Conservation (phyloP, 1,140 invertebrate species). For the Drosophila obscura region DNA sequence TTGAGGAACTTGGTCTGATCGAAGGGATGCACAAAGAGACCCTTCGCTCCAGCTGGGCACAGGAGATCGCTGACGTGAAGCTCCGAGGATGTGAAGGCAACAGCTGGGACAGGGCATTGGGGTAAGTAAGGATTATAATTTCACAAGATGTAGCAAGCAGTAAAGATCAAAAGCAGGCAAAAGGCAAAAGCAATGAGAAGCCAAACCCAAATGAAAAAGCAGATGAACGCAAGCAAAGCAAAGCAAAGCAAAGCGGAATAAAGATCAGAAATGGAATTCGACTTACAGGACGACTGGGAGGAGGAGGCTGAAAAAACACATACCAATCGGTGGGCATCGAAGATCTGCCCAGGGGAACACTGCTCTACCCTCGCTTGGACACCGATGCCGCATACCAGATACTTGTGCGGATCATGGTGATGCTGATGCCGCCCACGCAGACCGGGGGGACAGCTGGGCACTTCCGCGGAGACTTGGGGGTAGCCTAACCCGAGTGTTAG, state of each 20-base stretch:
- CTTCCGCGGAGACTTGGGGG: not conserved
- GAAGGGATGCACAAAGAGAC: slow-evolving; percentile 86
- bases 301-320: slow-evolving; percentile 87
- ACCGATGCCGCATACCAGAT: slow-evolving; percentile 86
- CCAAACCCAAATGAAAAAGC: slow-evolving; percentile 49
- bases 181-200: slow-evolving; percentile 38
- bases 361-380: slow-evolving; percentile 86
- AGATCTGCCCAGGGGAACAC: slow-evolving; percentile 87
- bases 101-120: slow-evolving; percentile 13
- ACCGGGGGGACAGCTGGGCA: slow-evolving; percentile 47
- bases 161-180: slow-evolving; percentile 24
- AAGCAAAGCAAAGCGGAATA: slow-evolving; percentile 19
- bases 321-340: slow-evolving; percentile 85
- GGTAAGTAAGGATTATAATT: slow-evolving; percentile 6
- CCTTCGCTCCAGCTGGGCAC: slow-evolving; percentile 75
- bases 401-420: slow-evolving; percentile 87
- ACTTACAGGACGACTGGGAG: slow-evolving; percentile 58
- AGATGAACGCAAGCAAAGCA: slow-evolving; percentile 41
- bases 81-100: slow-evolving; percentile 55
- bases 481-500: slow-evolving; percentile 54
- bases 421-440: slow-evolving; percentile 85
- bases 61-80: slow-evolving; percentile 29
- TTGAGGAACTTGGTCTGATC: slow-evolving; percentile 88
- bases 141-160: not conserved
- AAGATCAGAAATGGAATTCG: not conserved